Evolutionary conservation across 2,797 vertebrate species (phyloP).

Genomic region (Myioborus miniatus): DNA sequence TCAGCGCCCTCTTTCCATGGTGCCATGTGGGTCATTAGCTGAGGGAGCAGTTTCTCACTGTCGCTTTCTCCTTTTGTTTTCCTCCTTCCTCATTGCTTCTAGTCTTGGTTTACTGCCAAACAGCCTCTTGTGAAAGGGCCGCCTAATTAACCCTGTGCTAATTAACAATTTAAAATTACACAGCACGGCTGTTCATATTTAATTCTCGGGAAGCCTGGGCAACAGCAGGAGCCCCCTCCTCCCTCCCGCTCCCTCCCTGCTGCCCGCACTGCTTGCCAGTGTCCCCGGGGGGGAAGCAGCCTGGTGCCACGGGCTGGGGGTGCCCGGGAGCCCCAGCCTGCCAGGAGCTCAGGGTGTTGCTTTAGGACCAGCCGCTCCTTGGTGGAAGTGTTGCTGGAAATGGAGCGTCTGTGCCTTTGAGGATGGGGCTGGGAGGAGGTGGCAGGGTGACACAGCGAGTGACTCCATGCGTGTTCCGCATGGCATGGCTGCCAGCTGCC

Average conservation of each 20-base stretch:
- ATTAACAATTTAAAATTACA: constrained; percentile 99
- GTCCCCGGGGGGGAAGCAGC: background rate
- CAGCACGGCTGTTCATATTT: constrained; percentile 88
- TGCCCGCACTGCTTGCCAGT: background rate
- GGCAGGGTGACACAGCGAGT: accelerated
- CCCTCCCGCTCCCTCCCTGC: background rate
- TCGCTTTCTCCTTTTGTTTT: constrained; percentile 80
- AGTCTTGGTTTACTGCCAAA: constrained; percentile 83
- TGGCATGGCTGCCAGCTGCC: background rate
- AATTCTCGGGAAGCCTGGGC: constrained; percentile 87
- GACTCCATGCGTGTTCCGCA: background rate
- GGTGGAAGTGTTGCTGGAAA: background rate
- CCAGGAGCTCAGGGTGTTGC: background rate
- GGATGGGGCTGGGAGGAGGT: background rate
- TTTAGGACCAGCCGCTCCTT: background rate
- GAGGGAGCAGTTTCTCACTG: constrained; percentile 71
- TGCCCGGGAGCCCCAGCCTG: background rate
- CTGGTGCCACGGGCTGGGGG: background rate
- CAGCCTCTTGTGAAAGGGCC: constrained; percentile 84
- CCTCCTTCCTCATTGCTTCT: constrained; percentile 76
- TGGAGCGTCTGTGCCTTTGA: background rate
- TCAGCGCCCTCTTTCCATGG: constrained; percentile 20
- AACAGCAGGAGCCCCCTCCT: constrained; percentile 67
- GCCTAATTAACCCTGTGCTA: constrained; percentile 99
- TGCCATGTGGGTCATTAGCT: constrained; percentile 37